Percentiles rank a stretch among this genome's conserved stretches.
These are phyloP conservation scores for Tipula confusa DNA, from an alignment of 2,888 invertebrate species.

Conservation along the genomic window DNA sequence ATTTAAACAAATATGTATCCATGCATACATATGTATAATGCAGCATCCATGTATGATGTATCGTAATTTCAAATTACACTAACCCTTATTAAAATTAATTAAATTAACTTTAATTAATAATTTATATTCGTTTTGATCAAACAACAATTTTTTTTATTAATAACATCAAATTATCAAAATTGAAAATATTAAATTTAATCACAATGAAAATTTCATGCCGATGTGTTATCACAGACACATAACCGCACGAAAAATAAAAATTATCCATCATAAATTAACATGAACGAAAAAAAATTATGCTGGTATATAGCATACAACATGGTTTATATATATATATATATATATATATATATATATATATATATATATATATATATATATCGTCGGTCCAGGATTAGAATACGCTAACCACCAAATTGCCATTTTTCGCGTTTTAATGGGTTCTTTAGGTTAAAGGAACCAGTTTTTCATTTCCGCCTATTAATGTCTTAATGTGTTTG, in stretches of 20 bases:
- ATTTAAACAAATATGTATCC: background rate
- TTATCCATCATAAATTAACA: background rate
- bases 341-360: background rate
- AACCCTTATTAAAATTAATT: constrained; percentile 20
- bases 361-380: background rate
- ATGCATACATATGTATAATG: background rate
- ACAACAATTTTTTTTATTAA: background rate
- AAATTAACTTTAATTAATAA: background rate
- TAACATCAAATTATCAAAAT: background rate
- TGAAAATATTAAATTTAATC: constrained; percentile 6
- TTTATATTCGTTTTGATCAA: constrained; percentile 7
- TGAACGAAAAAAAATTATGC: background rate
- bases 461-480: too few relatives aligned
- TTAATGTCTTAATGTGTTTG: too few relatives aligned
- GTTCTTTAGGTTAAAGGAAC: too few relatives aligned
- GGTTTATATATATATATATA: too few relatives aligned
- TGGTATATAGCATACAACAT: too few relatives aligned
- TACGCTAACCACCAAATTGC: too few relatives aligned
- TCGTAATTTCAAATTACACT: background rate
- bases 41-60: too few relatives aligned
- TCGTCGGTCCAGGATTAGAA: too few relatives aligned
- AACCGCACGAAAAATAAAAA: background rate
- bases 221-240: background rate
- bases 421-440: too few relatives aligned
- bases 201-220: background rate